Evolutionary conservation across 2,113 vertebrate species (phyloP), one percentile per base, ranked within the genome.

Genomic region (Oncorhynchus kisutch): DNA sequence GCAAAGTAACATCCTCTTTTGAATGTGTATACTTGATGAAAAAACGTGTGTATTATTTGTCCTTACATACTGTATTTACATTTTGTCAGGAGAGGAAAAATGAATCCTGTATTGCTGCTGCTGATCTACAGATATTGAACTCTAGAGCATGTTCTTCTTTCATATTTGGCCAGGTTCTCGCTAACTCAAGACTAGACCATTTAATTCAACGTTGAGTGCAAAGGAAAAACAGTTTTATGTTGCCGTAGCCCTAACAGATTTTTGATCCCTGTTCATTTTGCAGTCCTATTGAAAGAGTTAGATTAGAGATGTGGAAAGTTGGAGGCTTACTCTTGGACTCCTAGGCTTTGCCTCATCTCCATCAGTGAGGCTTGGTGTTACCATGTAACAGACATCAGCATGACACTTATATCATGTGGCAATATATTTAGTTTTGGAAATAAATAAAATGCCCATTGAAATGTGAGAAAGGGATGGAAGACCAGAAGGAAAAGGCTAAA

Each of bases 61-160:
- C 45, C 76, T 72, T 75, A 34, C 8, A 45, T 78, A 79, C 79
- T 84, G 77, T 84, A 68, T 76, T 83, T 78, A 60, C 76, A 69
- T 22, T 70, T 45, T 13, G 13, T 22, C 11, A 5, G 49, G 39
- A 18, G 67, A 11, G 34, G 67, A 16, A 12, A 16, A 24, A n/a
- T 2, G 14, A 39, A 24, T 70, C 4, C 1, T 18, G 18, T 70
- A 67, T 29, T 1, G 29, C 27, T 9, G 29, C 27, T 45, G 18
- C 66, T 67, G 66, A 18, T 7, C 16, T 18, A 20, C 11, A 11
- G n/a, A 34, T 31, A 72, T 20, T 62, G n/a, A 62, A 22, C 65
- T 45, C 45, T 59, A 67, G 1, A 54, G 51, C 51, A 45, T 24
- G 59, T 62, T 62, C 6, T 62, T n/a, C 59, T 62, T 24, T 62